phyloP scores from a whole-genome alignment of 2,113 vertebrate species.

The Cryptotis parvus region DNA sequence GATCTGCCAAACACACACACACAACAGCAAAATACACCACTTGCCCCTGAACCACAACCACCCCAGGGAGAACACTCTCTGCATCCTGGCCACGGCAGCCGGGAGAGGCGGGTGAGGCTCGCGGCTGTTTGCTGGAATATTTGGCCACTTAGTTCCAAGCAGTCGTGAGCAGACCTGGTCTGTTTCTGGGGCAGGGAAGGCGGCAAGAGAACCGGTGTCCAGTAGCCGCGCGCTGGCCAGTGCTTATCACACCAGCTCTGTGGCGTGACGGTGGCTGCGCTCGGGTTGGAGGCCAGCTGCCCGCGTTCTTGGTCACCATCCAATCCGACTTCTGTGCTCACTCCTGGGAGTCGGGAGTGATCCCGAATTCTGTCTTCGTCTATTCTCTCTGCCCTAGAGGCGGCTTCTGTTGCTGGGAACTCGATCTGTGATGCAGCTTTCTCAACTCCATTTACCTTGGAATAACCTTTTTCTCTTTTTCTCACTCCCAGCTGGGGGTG shows the following conservation, averaged over 20 bases:
- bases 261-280: not conserved
- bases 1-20: no score
- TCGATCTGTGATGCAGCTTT: not conserved
- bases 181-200: not conserved
- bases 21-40: no score
- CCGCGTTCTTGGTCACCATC: not conserved
- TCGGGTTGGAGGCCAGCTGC: not conserved
- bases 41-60: not conserved
- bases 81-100: not conserved
- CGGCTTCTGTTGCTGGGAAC: not conserved
- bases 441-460: not conserved
- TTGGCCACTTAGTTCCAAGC: not conserved
- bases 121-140: fast-evolving
- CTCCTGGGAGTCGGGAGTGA: conserved; percentile 43
- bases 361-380: not conserved
- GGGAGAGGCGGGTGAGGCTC: fast-evolving
- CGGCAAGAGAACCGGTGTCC: not conserved
- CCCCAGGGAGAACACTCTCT: not conserved
- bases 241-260: conserved; percentile 48
- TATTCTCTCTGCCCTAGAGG: conserved; percentile 22
- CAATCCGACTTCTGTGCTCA: conserved; percentile 18
- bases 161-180: not conserved
- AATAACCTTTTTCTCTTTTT: not conserved
- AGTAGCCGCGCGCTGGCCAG: not conserved
- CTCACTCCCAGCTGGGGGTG: not conserved